Evolutionary conservation across 2,797 vertebrate genomes (phyloP).

Genomic region (Trachops cirrhosus): DNA sequence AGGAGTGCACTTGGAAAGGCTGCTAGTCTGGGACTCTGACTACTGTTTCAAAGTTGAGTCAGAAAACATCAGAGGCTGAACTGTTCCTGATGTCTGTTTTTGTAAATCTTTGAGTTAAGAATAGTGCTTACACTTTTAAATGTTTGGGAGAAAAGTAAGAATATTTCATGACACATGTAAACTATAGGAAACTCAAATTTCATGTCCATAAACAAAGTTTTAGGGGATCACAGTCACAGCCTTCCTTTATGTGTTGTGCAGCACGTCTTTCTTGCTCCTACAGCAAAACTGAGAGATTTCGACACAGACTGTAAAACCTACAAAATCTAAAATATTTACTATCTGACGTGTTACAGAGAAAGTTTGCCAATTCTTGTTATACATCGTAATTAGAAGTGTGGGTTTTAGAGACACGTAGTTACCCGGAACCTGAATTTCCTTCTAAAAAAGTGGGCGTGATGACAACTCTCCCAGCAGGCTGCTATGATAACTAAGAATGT

Average conservation of each 20-base stretch:
- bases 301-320: not conserved
- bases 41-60: not conserved
- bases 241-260: not conserved
- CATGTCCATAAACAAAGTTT: not conserved
- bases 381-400: not conserved
- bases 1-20: not conserved
- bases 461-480: not conserved
- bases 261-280: not conserved
- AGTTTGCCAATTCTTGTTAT: not conserved
- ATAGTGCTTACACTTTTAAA: not conserved
- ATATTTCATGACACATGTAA: not conserved
- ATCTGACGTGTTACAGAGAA: not conserved
- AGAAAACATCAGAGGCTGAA: not conserved
- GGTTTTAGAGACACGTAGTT: not conserved
- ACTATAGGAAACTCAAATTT: not conserved
- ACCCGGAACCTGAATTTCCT: not conserved
- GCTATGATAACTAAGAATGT: not conserved
- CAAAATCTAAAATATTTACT: not conserved
- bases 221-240: not conserved
- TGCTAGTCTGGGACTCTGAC: not conserved
- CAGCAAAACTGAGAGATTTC: not conserved
- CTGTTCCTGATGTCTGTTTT: not conserved
- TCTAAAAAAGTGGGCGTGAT: not conserved
- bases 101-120: not conserved
- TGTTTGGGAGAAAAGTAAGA: not conserved